These are phyloP conservation scores for Ptilonorhynchus violaceus DNA, from an alignment of 2,113 vertebrate genomes.

Conservation along the genomic window DNA sequence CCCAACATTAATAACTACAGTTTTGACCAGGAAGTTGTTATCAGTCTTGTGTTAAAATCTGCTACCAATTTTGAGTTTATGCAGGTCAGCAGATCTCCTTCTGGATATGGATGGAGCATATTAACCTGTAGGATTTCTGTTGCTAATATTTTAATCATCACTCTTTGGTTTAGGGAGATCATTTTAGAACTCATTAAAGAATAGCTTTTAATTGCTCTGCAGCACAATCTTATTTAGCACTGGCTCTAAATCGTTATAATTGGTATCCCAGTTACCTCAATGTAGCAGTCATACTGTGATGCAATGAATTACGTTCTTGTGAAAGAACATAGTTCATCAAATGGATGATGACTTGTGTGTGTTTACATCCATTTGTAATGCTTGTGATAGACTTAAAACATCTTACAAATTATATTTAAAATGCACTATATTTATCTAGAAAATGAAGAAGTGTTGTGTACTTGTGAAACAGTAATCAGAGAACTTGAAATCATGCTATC, in stretches of 20 bases:
- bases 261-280: neutral
- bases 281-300: neutral
- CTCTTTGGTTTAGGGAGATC: neutral
- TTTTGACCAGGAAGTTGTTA: neutral
- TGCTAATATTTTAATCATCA: slow-evolving; percentile 7
- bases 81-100: slow-evolving; percentile 4
- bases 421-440: neutral
- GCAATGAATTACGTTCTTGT: neutral
- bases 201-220: neutral
- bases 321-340: neutral
- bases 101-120: slow-evolving; percentile 18
- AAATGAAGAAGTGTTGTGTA: neutral
- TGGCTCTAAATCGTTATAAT: neutral
- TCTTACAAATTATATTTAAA: neutral
- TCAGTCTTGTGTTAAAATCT: neutral
- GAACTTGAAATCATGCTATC: neutral
- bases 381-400: neutral
- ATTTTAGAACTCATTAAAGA: slow-evolving; percentile 17
- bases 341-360: neutral
- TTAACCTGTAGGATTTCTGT: slow-evolving; percentile 33
- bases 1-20: neutral
- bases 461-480: neutral
- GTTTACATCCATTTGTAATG: neutral
- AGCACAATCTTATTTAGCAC: neutral
- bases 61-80: neutral